Evolutionary conservation across 2,113 vertebrate genomes (phyloP), one percentile per base, ranked within the genome.

Genomic region (Sturnira hondurensis): DNA sequence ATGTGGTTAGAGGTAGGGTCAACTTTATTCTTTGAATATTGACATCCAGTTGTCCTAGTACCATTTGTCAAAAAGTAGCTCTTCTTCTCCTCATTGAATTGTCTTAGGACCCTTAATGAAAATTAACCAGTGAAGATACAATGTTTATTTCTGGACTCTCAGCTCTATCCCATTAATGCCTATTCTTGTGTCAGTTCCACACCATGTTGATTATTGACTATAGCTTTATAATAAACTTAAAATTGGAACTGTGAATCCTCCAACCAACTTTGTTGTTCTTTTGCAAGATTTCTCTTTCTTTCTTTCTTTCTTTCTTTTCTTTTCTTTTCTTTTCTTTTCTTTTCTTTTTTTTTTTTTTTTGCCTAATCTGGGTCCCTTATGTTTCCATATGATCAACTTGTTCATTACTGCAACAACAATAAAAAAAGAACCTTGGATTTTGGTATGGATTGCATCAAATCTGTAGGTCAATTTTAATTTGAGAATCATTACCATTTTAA

Each of bases 241-340:
- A 94, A 61, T 31, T 86, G 12, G 41, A 70, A 81, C 45, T 28
- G 2, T 67, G 63, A 91, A 15, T 68, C 50, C 22, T 50, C 24
- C 58, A 26, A 61, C n/a, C 12, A 65, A 50, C 50, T 58, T 77
- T 47, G 36, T 58, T 67, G 31, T 56, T 56, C 54, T 71, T 91
- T 88, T 95, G 86, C 41, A 83, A 36, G 16, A 88, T 61, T 73
- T n/a, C n/a, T n/a, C n/a, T n/a, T n/a, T n/a, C n/a, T n/a, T n/a
- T n/a, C n/a, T n/a, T n/a, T n/a, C n/a, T n/a, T n/a, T n/a, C n/a
- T n/a, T n/a, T n/a, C n/a, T n/a, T n/a, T n/a, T n/a, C n/a, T n/a
- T n/a, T n/a, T n/a, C n/a, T n/a, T n/a, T n/a, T n/a, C n/a, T n/a
- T n/a, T n/a, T n/a, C n/a, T n/a, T n/a, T n/a, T n/a, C n/a, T n/a